Evolutionary conservation across 1,140 invertebrate species (phyloP), one percentile per base, ranked within the genome.

Genomic region (Halotydeus destructor): DNA sequence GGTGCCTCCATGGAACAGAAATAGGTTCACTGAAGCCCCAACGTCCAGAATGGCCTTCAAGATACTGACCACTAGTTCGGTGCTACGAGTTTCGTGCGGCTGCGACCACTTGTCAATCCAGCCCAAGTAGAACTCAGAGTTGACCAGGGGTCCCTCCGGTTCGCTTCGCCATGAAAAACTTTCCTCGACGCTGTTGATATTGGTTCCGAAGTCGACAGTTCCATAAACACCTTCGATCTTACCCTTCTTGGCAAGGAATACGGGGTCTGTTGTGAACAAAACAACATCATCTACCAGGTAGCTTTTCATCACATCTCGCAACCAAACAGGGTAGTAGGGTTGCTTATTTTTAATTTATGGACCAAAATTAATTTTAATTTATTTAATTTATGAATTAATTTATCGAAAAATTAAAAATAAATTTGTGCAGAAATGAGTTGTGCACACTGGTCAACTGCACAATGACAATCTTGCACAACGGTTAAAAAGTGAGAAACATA

Each of bases 101-200:
- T 45, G 30, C 18, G 49, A 50, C 58, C 57, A 60, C 30, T 83
- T 74, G 22, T 82, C 78, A 11, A 89, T 53, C 68, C 68, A 71
- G 19, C 82, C 83, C 0, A 80, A 71, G 63, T 89, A 89, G 57
- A 71, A 89, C 58, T 89, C 84, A 0, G 81, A 84, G 58, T 89
- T 88, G 4, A 89, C 78, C 21, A 83, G 50, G 1, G 78, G 78
- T 2, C 79, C 72, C 50, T 61, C 42, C 3, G 47, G 44, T 38
- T 55, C 47, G 45, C 66, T 64, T 28, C 54, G 50, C 31, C 23
- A 35, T 43, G 18, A 28, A 50, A 51, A 6, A 30, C 38, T 5
- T 45, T 32, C 2, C 4, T 26, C 3, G 25, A 16, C 23, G 39
- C 39, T 25, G 5, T 16, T 1, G 53, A n/a, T n/a, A n/a, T n/a